Base-by-base conservation (phyloP, 2,797 vertebrate species). In the Hippoglossus hippoglossus region DNA sequence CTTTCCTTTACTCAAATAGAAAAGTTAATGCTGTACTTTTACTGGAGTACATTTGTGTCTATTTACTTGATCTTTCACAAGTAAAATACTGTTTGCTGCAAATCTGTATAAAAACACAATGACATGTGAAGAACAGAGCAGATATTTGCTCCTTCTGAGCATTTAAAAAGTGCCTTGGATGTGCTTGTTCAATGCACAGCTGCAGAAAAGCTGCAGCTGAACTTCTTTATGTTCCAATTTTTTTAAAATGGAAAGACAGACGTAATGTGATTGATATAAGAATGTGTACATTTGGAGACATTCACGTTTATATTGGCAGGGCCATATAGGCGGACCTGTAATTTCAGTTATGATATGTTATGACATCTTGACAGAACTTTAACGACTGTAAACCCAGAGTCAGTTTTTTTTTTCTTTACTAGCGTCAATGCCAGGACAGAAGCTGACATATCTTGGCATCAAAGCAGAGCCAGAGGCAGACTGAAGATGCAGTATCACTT, bases 401-500 rank as follows among this genome's bases (percentile, higher is more conserved):
- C 26, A 49, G 11, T 5, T 22, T 55, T 39, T 6, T 2, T 16
- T 58, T 54, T 51, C 34, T 59, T 18, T 2, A 0, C 28, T 22
- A 25, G 21, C 10, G 36, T 1, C 16, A 6, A 16, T 47, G 26
- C 19, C 0, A n/a, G 16, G 1, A 6, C 60, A 31, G 22, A 54
- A 21, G 18, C 63, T 68, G 51, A 57, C 18, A 0, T 69, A 44
- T 47, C 22, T 24, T 56, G 46, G 19, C n/a, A 52, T 19, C 8
- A 24, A 13, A 55, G n/a, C 49, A 12, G 15, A 59, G 24, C 13
- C 49, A 67, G 50, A 24, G 39, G 58, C n/a, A 34, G n/a, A 63
- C 34, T 19, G 50, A 22, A 25, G 55, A 15, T 79, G 82, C 72
- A 80, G 59, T 85, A 57, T 8, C 79, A 11, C 0, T 0, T 8